Evolutionary conservation across 2,797 vertebrate species (phyloP), one percentile per base, ranked within the genome.

Genomic region (Myotis myotis): DNA sequence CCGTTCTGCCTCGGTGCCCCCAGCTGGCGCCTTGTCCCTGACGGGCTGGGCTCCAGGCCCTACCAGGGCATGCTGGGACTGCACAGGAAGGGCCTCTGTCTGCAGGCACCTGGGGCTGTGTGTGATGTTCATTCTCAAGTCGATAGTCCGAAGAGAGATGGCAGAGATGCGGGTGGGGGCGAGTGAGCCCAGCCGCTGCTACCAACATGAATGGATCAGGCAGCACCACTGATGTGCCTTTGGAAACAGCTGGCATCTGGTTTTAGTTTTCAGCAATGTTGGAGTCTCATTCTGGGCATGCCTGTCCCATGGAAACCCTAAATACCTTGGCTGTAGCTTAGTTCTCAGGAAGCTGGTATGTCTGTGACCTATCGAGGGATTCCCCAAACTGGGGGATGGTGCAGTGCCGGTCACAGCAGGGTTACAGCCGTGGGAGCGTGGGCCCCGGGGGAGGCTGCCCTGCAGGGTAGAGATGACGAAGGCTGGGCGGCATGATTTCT

Each of bases 211-310:
- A 99, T 99, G 98, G 98, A 98, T 3, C 98, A 98, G 97, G 96
- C 98, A 30, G 98, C 99, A 87, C 98, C 98, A 0, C 98, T 97
- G 99, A 99, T 4, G 98, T 98, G 98, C 53, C 80, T 99, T 94
- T 99, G 99, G 99, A 99, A 99, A 97, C 98, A 98, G 89, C 98
- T 99, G 95, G 97, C 98, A 96, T 96, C 97, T 96, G 98, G 98
- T 91, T 99, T 99, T 95, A 98, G 98, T 91, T 99, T 99, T 93
- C 99, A 99, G 99, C 97, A 99, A 99, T 98, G 99, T 98, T 99
- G 98, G 98, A 98, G 97, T 98, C 98, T 96, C 98, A 98, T 97
- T 97, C 99, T 99, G 98, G 99, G 98, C 96, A 96, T 99, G 94
- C 99, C 5, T 15, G 15, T 30, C 12, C 64, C 10, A 3, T 0